Evolutionary conservation across 2,797 vertebrate genomes (phyloP).

Genomic region (Leptodactylus fallax): DNA sequence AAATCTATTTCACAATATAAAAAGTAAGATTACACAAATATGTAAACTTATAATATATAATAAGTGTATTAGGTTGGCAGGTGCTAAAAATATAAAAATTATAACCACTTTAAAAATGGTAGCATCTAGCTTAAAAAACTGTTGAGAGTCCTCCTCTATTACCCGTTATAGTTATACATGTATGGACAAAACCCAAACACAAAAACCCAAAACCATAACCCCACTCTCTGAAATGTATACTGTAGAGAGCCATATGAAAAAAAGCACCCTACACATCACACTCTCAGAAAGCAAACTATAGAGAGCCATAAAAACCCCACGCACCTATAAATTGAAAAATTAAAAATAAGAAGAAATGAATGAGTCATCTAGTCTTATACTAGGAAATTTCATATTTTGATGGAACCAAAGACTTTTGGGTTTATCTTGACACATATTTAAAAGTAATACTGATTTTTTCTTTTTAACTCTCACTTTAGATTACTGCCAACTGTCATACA

Average conservation of each 20-base stretch:
- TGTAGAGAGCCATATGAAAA: not conserved
- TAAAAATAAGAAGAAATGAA: not conserved
- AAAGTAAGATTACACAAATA: not conserved
- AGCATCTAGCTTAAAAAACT: not conserved
- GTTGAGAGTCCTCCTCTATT: not conserved
- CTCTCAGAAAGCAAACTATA: not conserved
- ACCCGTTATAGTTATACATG: not conserved
- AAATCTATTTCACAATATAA: not conserved
- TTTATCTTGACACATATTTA: not conserved
- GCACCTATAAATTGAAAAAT: too few species aligned
- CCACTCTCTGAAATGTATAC: not conserved
- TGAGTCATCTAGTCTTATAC: conserved; percentile 14
- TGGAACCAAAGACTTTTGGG: not conserved
- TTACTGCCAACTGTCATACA: not conserved
- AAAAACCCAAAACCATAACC: too few species aligned
- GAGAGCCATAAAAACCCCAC: not conserved
- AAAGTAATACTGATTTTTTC: conserved; percentile 32
- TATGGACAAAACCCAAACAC: too few species aligned
- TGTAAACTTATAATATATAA: not conserved
- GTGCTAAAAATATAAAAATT: not conserved
- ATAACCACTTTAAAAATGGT: not conserved
- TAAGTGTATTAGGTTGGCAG: not conserved
- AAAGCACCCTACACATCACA: too few species aligned
- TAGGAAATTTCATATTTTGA: not conserved
- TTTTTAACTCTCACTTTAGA: not conserved